phyloP scores from a whole-genome alignment of 2,888 invertebrate genomes.

The Sphaeridia pumilis region DNA sequence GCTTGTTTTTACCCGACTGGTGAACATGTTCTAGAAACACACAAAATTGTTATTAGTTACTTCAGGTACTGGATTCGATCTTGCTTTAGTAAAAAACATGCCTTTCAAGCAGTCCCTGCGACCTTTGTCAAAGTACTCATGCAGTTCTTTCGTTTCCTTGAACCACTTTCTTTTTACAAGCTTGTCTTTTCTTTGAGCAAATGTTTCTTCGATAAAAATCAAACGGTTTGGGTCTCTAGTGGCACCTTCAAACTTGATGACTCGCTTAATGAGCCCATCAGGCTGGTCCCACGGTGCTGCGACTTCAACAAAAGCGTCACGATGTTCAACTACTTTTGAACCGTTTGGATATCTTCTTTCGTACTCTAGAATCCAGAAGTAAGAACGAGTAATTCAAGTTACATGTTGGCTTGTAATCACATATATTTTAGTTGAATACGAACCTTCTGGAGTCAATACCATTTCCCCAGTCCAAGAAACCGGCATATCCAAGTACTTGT shows the following conservation, averaged over 20 bases:
- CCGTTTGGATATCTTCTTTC: constrained; percentile 59
- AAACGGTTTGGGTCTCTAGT: constrained; percentile 43
- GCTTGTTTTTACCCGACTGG: constrained; percentile 26
- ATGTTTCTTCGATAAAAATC: constrained; percentile 48
- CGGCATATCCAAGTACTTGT: constrained; percentile 67
- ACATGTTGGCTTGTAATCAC: neutral
- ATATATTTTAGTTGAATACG: neutral
- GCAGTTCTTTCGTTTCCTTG: constrained; percentile 44
- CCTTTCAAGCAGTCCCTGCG: constrained; percentile 54
- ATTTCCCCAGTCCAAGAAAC: constrained; percentile 60
- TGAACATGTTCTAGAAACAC: constrained; percentile 26
- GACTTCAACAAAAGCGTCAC: constrained; percentile 60
- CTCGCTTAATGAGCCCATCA: constrained; percentile 58
- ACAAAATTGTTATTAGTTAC: neutral
- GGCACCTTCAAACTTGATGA: constrained; percentile 52
- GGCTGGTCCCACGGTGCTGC: constrained; percentile 62
- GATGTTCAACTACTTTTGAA: constrained; percentile 52
- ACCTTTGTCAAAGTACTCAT: constrained; percentile 54
- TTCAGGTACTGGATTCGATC: neutral
- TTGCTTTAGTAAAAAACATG: neutral
- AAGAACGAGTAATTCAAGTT: neutral
- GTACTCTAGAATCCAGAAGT: constrained; percentile 44
- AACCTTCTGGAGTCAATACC: constrained; percentile 45
- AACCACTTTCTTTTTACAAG: constrained; percentile 48
- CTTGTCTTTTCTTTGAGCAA: constrained; percentile 53